These are phyloP conservation scores for Salvator merianae DNA, from an alignment of 2,113 vertebrate genomes.

Conservation along the genomic window DNA sequence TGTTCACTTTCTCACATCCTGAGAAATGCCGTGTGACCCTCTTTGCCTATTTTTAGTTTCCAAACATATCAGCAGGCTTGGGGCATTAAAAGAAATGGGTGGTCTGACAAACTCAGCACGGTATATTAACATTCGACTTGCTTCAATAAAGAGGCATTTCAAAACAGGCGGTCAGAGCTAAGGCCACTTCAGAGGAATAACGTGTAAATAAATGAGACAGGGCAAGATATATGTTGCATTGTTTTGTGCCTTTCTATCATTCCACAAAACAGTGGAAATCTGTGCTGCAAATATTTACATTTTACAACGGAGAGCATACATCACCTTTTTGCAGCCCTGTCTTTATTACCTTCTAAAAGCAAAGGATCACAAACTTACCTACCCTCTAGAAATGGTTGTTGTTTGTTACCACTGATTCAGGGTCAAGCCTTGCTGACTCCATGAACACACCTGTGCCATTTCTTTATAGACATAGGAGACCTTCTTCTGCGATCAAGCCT, in stretches of 20 bases:
- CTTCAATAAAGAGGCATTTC: constrained; percentile 33
- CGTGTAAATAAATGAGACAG: constrained; percentile 18
- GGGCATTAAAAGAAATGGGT: constrained; percentile 61
- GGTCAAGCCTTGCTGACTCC: too few species aligned
- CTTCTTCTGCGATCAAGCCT: too few species aligned
- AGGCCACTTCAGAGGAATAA: constrained; percentile 25
- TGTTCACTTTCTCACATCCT: constrained; percentile 70
- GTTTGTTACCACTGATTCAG: too few species aligned
- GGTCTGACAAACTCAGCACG: constrained; percentile 44
- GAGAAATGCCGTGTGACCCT: constrained; percentile 67
- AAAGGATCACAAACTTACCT: constrained; percentile 13
- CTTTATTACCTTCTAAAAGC: constrained; percentile 48
- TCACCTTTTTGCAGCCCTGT: constrained; percentile 52
- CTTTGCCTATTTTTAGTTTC: constrained; percentile 73
- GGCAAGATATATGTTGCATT: constrained; percentile 43
- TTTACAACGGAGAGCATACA: constrained; percentile 60
- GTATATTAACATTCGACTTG: constrained; percentile 29
- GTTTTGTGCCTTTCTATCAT: constrained; percentile 40
- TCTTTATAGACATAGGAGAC: too few species aligned
- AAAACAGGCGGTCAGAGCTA: background rate
- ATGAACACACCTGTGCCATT: too few species aligned
- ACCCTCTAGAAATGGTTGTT: background rate
- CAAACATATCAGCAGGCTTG: constrained; percentile 62
- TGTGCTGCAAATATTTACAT: constrained; percentile 46
- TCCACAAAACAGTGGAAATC: constrained; percentile 35